Base-by-base conservation (phyloP, 2,888 invertebrate species). In the Onchidella celtica region DNA sequence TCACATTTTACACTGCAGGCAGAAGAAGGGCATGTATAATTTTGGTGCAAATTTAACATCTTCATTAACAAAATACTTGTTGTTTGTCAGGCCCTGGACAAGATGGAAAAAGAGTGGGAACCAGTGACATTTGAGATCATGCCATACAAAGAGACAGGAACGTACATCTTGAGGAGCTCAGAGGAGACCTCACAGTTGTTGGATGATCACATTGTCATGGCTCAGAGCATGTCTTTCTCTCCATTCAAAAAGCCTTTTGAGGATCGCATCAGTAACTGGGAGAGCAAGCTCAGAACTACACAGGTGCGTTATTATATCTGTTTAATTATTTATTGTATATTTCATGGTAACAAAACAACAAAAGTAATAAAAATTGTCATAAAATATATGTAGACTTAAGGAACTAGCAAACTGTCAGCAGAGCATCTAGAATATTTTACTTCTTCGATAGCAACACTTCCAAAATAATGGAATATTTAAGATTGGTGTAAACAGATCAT, bases 1-100 rank as follows among this genome's bases (percentile, higher is more conserved):
- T n/a, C n/a, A n/a, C n/a, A n/a, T n/a, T n/a, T n/a, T n/a, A n/a
- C n/a, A n/a, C n/a, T n/a, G n/a, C n/a, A n/a, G n/a, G n/a, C n/a
- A n/a, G n/a, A n/a, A n/a, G n/a, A n/a, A n/a, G n/a, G n/a, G n/a
- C n/a, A n/a, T n/a, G n/a, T n/a, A n/a, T n/a, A n/a, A n/a, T n/a
- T n/a, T n/a, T n/a, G n/a, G n/a, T n/a, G n/a, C n/a, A n/a, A n/a
- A n/a, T n/a, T n/a, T n/a, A n/a, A n/a, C n/a, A n/a, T n/a, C n/a
- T n/a, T n/a, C n/a, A n/a, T n/a, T n/a, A n/a, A n/a, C n/a, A n/a
- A n/a, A n/a, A n/a, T n/a, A n/a, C n/a, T n/a, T n/a, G n/a, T 47
- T 47, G 6, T 61, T 27, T 17, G 61, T 0, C 94, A 95, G 91
- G 94, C 95, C 0, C 92, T 95, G 94, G 93, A 93, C 87, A 93